These are phyloP conservation scores for Thecophora atra DNA, from an alignment of 2,888 invertebrate species.

Conservation along the genomic window DNA sequence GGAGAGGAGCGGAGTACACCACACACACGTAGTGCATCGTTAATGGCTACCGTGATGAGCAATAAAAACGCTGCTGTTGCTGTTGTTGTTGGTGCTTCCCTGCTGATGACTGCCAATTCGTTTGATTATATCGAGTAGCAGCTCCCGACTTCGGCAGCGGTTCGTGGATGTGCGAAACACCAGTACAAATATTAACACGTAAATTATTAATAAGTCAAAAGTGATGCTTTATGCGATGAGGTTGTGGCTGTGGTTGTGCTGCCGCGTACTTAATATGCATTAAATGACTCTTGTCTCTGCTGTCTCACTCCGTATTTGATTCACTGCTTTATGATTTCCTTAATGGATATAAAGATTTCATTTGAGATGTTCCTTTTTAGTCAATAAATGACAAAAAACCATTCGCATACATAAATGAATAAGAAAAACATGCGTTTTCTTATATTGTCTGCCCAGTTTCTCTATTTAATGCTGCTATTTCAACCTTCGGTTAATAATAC, in stretches of 20 bases:
- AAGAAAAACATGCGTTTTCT: neutral
- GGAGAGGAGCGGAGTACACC: conserved; percentile 4
- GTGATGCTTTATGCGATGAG: neutral
- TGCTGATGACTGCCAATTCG: conserved; percentile 21
- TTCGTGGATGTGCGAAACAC: neutral
- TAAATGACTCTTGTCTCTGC: neutral
- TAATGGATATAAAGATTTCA: conserved; percentile 22
- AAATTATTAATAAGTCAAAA: conserved; percentile 35
- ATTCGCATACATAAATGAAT: neutral
- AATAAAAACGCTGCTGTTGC: conserved; percentile 16
- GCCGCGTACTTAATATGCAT: conserved; percentile 25
- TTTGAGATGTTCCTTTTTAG: neutral
- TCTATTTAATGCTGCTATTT: neutral
- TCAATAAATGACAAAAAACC: neutral
- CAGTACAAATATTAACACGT: conserved; percentile 31
- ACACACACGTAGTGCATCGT: conserved; percentile 2
- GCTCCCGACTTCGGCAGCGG: no score
- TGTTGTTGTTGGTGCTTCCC: conserved; percentile 21
- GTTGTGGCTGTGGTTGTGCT: neutral
- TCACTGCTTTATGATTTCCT: conserved; percentile 31
- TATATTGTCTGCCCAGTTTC: neutral
- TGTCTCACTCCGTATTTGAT: neutral
- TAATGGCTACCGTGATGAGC: conserved; percentile 22
- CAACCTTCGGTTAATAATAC: neutral
- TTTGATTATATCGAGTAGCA: conserved; percentile 13